phyloP scores from a whole-genome alignment of 2,888 invertebrate species.

The Calliopum simillimum region DNA sequence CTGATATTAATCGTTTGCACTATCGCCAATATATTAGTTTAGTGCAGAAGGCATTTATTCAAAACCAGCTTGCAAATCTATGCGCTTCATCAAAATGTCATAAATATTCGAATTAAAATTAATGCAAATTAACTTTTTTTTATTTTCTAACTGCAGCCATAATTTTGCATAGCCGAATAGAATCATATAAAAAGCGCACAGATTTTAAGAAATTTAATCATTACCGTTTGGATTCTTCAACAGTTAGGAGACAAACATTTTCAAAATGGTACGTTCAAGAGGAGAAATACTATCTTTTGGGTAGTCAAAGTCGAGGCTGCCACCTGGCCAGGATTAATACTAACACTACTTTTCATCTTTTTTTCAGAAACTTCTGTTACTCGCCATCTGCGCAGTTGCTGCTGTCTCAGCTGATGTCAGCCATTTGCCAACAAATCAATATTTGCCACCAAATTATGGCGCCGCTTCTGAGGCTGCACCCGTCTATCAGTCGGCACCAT shows the following conservation, averaged over 20 bases:
- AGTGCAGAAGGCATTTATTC: neutral
- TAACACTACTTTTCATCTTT: conserved; percentile 2
- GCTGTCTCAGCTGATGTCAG: conserved; percentile 53
- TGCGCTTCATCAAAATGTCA: conserved; percentile 31
- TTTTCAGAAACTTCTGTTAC: conserved; percentile 44
- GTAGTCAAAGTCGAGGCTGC: neutral
- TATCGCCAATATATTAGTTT: too few species aligned
- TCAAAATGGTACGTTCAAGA: conserved; percentile 52
- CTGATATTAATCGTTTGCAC: too few species aligned
- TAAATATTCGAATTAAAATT: conserved; percentile 39
- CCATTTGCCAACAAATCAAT: conserved; percentile 54
- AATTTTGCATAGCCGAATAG: conserved; percentile 46
- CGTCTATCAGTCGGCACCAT: conserved; percentile 4
- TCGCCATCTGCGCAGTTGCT: conserved; percentile 42
- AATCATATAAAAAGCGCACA: conserved; percentile 60
- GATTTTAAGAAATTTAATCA: conserved; percentile 52
- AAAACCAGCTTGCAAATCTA: conserved; percentile 39
- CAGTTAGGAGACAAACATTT: conserved; percentile 53
- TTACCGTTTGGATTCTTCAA: conserved; percentile 56
- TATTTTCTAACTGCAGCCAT: conserved; percentile 40
- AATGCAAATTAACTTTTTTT: conserved; percentile 50
- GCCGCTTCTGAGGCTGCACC: conserved; percentile 43
- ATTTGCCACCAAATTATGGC: conserved; percentile 55
- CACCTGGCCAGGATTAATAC: conserved; percentile 1
- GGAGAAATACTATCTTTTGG: neutral